Conservation (phyloP, 1,140 invertebrate species). For the Leguminivora glycinivorella region DNA sequence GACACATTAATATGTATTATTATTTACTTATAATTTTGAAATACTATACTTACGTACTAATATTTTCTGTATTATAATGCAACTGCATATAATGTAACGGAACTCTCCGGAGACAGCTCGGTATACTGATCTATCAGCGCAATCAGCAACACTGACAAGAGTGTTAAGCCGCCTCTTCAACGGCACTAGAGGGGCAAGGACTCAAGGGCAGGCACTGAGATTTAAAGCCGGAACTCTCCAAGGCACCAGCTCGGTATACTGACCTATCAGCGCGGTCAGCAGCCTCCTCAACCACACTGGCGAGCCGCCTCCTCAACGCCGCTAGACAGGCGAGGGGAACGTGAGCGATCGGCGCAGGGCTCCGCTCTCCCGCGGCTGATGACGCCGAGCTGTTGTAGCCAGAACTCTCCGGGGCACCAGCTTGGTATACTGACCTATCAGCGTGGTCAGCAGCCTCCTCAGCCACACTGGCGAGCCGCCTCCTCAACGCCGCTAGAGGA, state of each 20-base stretch:
- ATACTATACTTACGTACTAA: too few relatives aligned
- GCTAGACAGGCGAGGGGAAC: slow-evolving; percentile 73
- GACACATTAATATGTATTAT: not conserved
- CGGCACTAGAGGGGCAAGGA: slow-evolving; percentile 61
- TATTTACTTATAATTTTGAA: too few relatives aligned
- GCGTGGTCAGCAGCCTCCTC: slow-evolving; percentile 63
- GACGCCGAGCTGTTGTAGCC: slow-evolving; percentile 90
- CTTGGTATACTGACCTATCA: slow-evolving; percentile 75
- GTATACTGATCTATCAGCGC: slow-evolving; percentile 77
- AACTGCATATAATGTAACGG: too few relatives aligned
- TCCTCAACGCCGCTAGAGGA: slow-evolving; percentile 73
- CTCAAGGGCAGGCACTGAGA: slow-evolving; percentile 86
- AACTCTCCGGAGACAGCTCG: too few relatives aligned
- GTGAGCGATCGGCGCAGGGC: too few relatives aligned
- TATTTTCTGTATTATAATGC: too few relatives aligned
- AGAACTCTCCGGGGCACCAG: too few relatives aligned
- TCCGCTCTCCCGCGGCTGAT: slow-evolving; percentile 86
- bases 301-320: slow-evolving; percentile 81
- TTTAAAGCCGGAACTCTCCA: too few relatives aligned
- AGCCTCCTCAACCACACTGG: slow-evolving; percentile 75
- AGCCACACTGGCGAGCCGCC: slow-evolving; percentile 82
- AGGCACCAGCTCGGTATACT: too few relatives aligned
- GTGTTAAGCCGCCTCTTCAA: slow-evolving; percentile 81
- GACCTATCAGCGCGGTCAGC: slow-evolving; percentile 78
- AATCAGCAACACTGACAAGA: slow-evolving; percentile 82